These are phyloP conservation scores for Teinopalpus imperialis DNA, from an alignment of 2,888 invertebrate genomes.

Conservation along the genomic window DNA sequence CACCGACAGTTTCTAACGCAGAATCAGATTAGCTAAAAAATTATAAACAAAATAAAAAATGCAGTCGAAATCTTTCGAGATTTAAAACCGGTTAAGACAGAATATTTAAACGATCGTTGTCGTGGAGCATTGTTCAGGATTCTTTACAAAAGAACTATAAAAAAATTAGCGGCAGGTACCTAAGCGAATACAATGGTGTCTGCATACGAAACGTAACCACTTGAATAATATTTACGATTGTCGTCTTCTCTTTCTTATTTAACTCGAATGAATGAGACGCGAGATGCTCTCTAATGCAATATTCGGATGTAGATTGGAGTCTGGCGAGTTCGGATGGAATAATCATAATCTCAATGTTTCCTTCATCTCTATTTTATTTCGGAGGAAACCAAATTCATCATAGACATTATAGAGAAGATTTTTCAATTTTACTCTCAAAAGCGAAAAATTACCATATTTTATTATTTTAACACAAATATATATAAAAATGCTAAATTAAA, in stretches of 20 bases:
- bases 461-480: no score
- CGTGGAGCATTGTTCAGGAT: conserved; percentile 15
- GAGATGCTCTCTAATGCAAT: conserved; percentile 3
- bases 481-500: no score
- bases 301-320: neutral
- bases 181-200: conserved; percentile 15
- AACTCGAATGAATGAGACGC: conserved; percentile 1
- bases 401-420: no score
- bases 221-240: conserved; percentile 23
- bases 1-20: no score
- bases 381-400: no score
- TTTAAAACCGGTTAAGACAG: conserved; percentile 19
- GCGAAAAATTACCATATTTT: no score
- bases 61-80: neutral
- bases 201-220: conserved; percentile 17
- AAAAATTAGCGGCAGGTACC: conserved; percentile 18
- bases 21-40: no score
- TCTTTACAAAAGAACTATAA: conserved; percentile 21
- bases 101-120: conserved; percentile 17
- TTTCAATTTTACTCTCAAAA: no score
- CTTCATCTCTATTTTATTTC: no score
- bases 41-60: no score
- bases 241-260: conserved; percentile 10
- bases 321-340: no score
- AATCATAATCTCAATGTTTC: no score